Evolutionary conservation across 2,113 vertebrate genomes (phyloP).

Genomic region (Poeciliopsis turrubarensis): DNA sequence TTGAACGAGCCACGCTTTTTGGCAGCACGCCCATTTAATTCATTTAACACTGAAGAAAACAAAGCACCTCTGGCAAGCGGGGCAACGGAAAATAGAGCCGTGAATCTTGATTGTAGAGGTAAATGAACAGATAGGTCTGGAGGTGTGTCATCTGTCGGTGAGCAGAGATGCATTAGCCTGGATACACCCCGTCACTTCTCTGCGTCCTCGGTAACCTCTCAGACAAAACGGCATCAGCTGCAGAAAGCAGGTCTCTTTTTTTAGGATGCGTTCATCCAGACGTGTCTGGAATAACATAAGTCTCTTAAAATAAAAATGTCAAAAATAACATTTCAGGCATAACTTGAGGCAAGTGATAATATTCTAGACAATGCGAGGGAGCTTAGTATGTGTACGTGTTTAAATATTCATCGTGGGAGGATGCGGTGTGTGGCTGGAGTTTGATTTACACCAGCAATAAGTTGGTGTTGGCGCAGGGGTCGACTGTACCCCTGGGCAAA

Average conservation of each 20-base stretch:
- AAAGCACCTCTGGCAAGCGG: conserved; percentile 65
- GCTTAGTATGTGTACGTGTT: conserved; percentile 48
- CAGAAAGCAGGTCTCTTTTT: neutral
- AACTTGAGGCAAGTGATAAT: conserved; percentile 36
- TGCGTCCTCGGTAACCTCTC: conserved; percentile 46
- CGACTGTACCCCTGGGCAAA: conserved; percentile 50
- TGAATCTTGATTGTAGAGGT: conserved; percentile 75
- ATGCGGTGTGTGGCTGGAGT: conserved; percentile 32
- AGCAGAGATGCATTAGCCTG: conserved; percentile 57
- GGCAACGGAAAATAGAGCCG: conserved; percentile 60
- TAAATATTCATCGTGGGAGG: conserved; percentile 66
- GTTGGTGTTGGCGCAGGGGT: conserved; percentile 62
- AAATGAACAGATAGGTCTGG: conserved; percentile 68
- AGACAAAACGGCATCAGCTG: conserved; percentile 14
- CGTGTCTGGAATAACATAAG: neutral
- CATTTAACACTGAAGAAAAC: conserved; percentile 73
- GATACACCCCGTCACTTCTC: conserved; percentile 48
- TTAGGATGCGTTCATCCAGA: conserved; percentile 6
- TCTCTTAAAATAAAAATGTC: neutral
- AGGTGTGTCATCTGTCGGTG: conserved; percentile 71
- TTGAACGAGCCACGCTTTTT: conserved; percentile 45
- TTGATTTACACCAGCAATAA: conserved; percentile 72
- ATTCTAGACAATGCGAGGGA: conserved; percentile 19
- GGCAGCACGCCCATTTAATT: conserved; percentile 76
- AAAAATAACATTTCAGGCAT: conserved; percentile 7